A percentile compares a stretch with the other conserved stretches of the same genome.
phyloP scores from a whole-genome alignment of 2,113 vertebrate species.

The Gadus macrocephalus region DNA sequence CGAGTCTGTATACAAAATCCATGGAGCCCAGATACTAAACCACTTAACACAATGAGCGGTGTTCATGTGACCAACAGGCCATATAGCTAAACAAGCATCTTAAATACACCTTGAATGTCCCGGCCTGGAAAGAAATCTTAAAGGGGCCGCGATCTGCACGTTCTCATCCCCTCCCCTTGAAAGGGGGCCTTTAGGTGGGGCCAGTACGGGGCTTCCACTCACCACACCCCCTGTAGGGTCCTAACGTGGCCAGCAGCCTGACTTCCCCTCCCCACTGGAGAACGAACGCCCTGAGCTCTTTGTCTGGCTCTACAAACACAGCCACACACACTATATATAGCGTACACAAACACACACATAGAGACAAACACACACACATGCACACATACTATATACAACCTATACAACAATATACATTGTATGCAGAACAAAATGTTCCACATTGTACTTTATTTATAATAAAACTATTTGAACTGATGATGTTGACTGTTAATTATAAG shows the following conservation, averaged over 20 bases:
- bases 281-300: background rate
- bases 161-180: constrained; percentile 36
- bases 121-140: constrained; percentile 23
- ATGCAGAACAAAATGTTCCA: too few species aligned
- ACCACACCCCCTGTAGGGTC: constrained; percentile 25
- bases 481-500: too few species aligned
- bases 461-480: too few species aligned
- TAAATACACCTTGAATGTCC: background rate
- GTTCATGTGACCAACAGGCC: too few species aligned
- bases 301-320: background rate
- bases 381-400: background rate
- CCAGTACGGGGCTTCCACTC: constrained; percentile 37
- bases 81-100: constrained; percentile 3
- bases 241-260: constrained; percentile 16
- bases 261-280: constrained; percentile 2
- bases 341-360: background rate
- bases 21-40: too few species aligned
- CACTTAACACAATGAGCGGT: too few species aligned
- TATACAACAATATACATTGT: too few species aligned
- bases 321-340: background rate
- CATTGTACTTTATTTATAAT: too few species aligned
- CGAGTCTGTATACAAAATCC: too few species aligned
- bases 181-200: constrained; percentile 49
- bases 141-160: constrained; percentile 46
- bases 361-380: background rate